phyloP scores from a whole-genome alignment of 2,888 invertebrate species.

The Heliconius erato region DNA sequence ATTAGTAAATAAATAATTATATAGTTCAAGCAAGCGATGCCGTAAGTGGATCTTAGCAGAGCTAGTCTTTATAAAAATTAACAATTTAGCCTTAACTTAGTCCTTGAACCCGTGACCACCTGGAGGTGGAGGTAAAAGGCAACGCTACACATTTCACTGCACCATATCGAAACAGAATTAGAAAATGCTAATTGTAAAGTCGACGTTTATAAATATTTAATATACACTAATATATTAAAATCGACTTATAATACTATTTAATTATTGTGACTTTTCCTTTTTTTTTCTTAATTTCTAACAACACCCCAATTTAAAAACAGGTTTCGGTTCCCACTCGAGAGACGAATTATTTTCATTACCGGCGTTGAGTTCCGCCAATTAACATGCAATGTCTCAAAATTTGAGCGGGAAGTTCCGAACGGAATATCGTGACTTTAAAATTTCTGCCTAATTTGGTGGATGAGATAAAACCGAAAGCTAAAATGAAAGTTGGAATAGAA shows the following conservation, averaged over 20 bases:
- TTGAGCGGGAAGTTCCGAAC: not conserved
- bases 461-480: too few species aligned
- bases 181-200: not conserved
- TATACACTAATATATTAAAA: not conserved
- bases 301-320: too few species aligned
- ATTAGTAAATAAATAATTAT: too few species aligned
- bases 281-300: not conserved
- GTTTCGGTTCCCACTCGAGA: not conserved
- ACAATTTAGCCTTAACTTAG: not conserved
- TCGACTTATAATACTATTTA: not conserved
- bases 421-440: too few species aligned
- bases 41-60: too few species aligned
- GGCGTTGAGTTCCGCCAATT: not conserved
- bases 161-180: conserved; percentile 2
- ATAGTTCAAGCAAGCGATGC: too few species aligned
- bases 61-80: too few species aligned
- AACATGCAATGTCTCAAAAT: not conserved
- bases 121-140: not conserved
- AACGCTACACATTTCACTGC: not conserved
- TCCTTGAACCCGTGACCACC: conserved; percentile 14
- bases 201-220: conserved; percentile 2
- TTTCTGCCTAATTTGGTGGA: too few species aligned
- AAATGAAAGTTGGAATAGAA: too few species aligned
- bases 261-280: not conserved
- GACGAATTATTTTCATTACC: not conserved